phyloP scores from a whole-genome alignment of 37 sponge, comb jelly and placozoan species.

The Spongilla lacustris region DNA sequence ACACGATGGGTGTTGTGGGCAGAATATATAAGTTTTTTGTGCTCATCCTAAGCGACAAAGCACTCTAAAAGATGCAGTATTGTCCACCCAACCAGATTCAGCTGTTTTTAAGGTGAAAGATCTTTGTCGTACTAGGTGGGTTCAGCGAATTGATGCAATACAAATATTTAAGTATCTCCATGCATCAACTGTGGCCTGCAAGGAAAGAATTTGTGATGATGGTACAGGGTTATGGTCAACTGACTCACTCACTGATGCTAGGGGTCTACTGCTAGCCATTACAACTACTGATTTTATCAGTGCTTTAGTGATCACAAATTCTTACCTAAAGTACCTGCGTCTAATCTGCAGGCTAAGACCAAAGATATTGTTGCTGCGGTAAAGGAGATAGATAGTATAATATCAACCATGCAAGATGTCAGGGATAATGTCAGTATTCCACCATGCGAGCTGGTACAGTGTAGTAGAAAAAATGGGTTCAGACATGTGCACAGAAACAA shows the following conservation, averaged over 20 bases:
- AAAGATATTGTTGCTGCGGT: slow-evolving; percentile 65
- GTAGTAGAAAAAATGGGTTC: slow-evolving; percentile 9
- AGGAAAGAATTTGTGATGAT: slow-evolving; percentile 57
- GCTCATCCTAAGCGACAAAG: slow-evolving; percentile 71
- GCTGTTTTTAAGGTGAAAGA: too few relatives aligned
- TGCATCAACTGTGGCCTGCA: slow-evolving; percentile 64
- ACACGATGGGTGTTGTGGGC: slow-evolving; percentile 65
- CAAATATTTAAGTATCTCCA: slow-evolving; percentile 42
- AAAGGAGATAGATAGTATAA: slow-evolving; percentile 47
- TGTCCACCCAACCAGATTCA: slow-evolving; percentile 23
- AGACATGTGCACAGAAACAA: slow-evolving; percentile 15
- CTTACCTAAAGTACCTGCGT: slow-evolving; percentile 50
- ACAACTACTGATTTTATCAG: slow-evolving; percentile 50
- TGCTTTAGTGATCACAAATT: slow-evolving; percentile 59
- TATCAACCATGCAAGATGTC: slow-evolving; percentile 22
- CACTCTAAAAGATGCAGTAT: slow-evolving; percentile 46
- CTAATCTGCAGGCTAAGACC: slow-evolving; percentile 57
- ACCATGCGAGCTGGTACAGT: slow-evolving; percentile 38
- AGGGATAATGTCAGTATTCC: slow-evolving; percentile 28
- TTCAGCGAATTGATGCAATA: slow-evolving; percentile 61
- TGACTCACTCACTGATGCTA: slow-evolving; percentile 67
- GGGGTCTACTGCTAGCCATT: slow-evolving; percentile 51
- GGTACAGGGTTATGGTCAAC: slow-evolving; percentile 43
- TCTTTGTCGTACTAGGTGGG: too few relatives aligned
- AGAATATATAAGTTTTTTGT: slow-evolving; percentile 45